A percentile compares a stretch with the other conserved stretches of the same genome.
Conservation (phyloP, 1,140 invertebrate genomes). For the Pachypeltis micranthus region DNA sequence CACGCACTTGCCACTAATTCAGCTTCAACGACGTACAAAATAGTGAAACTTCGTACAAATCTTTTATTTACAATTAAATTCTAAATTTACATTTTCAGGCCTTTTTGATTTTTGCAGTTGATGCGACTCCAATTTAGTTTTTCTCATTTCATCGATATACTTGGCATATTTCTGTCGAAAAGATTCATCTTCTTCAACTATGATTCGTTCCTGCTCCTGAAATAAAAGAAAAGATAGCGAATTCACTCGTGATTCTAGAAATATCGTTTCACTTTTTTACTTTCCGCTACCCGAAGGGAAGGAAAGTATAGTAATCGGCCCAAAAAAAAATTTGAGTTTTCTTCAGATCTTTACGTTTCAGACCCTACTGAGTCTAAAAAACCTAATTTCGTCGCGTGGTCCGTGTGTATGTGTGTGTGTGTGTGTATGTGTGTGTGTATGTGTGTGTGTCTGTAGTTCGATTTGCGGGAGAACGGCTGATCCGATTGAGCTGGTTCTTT, state of each 20-base stretch:
- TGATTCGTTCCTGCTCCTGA: neutral
- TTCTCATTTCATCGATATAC: slow-evolving; percentile 21
- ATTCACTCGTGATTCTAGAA: neutral
- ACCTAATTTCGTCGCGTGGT: neutral
- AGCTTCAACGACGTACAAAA: no score
- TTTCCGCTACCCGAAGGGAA: neutral
- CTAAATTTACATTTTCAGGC: no score
- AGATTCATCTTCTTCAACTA: slow-evolving; percentile 11
- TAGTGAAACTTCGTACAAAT: no score
- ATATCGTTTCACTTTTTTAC: no score
- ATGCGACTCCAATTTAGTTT: slow-evolving; percentile 12
- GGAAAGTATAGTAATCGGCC: neutral
- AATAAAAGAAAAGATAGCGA: neutral
- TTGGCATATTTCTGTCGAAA: slow-evolving; percentile 25
- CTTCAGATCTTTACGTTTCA: neutral
- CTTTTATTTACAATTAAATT: no score
- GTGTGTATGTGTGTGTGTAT: no score
- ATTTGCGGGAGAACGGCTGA: no score
- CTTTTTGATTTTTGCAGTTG: neutral
- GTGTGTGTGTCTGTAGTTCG: no score
- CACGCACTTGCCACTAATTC: no score
- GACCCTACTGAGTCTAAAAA: neutral
- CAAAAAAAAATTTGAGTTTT: neutral
- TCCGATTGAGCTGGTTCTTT: no score
- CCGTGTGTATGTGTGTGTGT: no score